These are phyloP conservation scores for Catharus minimus DNA, from an alignment of 2,113 vertebrate genomes.

Conservation along the genomic window DNA sequence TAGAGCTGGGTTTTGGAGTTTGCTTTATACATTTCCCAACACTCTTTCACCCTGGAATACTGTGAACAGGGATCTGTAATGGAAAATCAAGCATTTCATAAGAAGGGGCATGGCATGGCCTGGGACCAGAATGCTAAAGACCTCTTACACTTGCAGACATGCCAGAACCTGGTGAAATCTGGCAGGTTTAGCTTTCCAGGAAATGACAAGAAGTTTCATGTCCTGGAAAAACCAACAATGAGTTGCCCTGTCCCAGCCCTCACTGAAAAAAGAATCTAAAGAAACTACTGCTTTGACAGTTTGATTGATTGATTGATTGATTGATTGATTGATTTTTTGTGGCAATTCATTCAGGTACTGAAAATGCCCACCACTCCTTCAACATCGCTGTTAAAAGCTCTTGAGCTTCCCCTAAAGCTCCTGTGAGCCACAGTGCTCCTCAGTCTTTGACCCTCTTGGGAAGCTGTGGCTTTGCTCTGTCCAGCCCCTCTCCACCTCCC, in stretches of 20 bases:
- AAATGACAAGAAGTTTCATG: background rate
- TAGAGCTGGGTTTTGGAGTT: background rate
- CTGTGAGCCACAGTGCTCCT: background rate
- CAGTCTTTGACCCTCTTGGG: background rate
- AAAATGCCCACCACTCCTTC: background rate
- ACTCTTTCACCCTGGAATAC: background rate
- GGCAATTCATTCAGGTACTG: background rate
- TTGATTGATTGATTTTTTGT: background rate
- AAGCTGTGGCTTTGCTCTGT: background rate
- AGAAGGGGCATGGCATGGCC: background rate
- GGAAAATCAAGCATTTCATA: background rate
- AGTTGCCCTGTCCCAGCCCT: background rate
- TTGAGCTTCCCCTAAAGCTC: background rate
- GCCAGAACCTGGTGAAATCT: background rate
- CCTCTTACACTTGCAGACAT: background rate
- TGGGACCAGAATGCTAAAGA: background rate
- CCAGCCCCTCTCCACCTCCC: background rate
- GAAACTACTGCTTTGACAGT: background rate
- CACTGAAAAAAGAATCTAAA: background rate
- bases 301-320: background rate
- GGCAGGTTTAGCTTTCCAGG: background rate
- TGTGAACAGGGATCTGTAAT: background rate
- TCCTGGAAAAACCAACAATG: background rate
- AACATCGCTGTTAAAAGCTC: background rate
- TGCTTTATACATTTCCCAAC: background rate